These are phyloP conservation scores for Coelopa pilipes DNA, from an alignment of 2,888 invertebrate genomes.

Conservation along the genomic window DNA sequence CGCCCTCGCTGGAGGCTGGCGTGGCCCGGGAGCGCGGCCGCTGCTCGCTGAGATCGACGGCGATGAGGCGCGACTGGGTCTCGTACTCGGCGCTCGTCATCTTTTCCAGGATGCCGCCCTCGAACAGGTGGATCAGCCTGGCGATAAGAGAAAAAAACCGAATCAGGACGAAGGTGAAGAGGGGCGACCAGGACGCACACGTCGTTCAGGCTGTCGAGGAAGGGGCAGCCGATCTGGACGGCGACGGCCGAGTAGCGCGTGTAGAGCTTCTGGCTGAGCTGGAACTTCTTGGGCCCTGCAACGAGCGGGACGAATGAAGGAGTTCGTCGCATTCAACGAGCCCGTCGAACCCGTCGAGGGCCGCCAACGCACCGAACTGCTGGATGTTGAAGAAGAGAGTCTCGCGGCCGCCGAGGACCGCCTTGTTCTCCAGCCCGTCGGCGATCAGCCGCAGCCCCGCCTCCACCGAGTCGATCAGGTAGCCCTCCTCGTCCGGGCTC, in stretches of 20 bases:
- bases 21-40: neutral
- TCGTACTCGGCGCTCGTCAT: conserved; percentile 82
- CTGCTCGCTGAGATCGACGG: conserved; percentile 51
- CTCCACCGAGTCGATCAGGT: conserved; percentile 77
- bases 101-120: conserved; percentile 80
- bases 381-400: conserved; percentile 81
- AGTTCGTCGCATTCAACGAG: neutral
- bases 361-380: conserved; percentile 76
- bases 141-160: conserved; percentile 38
- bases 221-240: conserved; percentile 80
- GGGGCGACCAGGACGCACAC: conserved; percentile 69
- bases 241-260: conserved; percentile 83
- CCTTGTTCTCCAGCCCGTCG: conserved; percentile 71
- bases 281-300: conserved; percentile 67
- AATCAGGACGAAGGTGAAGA: neutral
- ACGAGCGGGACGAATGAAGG: neutral
- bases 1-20: neutral
- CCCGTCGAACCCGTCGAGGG: no score
- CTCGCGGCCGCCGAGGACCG: conserved; percentile 78
- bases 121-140: conserved; percentile 79
- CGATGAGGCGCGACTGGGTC: conserved; percentile 72
- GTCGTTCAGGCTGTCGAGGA: conserved; percentile 77
- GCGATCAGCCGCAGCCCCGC: conserved; percentile 76
- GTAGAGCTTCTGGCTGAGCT: conserved; percentile 80
- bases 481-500: conserved; percentile 62